Base-by-base conservation (phyloP, 2,888 invertebrate genomes). In the Sphaerophoria taeniata region DNA sequence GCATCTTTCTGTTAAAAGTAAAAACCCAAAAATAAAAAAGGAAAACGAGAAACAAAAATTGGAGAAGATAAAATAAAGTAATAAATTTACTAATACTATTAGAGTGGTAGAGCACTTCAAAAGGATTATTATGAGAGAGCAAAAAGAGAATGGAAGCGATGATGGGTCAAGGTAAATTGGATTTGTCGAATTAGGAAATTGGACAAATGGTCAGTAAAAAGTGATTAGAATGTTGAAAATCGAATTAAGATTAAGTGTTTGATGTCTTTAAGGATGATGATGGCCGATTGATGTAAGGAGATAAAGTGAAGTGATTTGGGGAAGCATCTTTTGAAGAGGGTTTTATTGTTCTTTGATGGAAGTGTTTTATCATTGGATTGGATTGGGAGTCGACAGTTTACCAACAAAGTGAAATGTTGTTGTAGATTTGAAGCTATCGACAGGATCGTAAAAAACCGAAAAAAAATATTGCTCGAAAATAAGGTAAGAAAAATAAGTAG, bases 121-220 rank as follows among this genome's bases (percentile, higher is more conserved):
- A 58, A 58, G 58, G 58, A 71, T 71, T 73, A 61, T 65, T 60
- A 12, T 49, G 34, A 60, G 69, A 16, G 31, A 43, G 43, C 39
- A 39, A 6, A 39, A 39, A 7, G n/a, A 67, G 45, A 67, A 14
- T 12, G 31, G 31, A 24, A 58, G 47, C 16, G 67, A 60, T 45
- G 76, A 61, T 61, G 69, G 53, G 16, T 36, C 49, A 60, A 70
- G 76, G 69, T 76, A 70, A 70, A 76, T 61, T 69, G 76, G 31
- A 76, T 76, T 76, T 76, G 69, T 76, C 39, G 53, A 76, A 77
- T 77, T 77, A 55, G 39, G 76, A 33, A 61, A 61, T 43, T 53
- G 31, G 14, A 47, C 5, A 53, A 53, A 53, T 53, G 16, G 16
- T 34, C 6, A 16, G 33, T 45, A 33, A 11, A 49, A 34, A 34